Conservation (phyloP, 2,888 invertebrate species). For the Cosmia trapezina region DNA sequence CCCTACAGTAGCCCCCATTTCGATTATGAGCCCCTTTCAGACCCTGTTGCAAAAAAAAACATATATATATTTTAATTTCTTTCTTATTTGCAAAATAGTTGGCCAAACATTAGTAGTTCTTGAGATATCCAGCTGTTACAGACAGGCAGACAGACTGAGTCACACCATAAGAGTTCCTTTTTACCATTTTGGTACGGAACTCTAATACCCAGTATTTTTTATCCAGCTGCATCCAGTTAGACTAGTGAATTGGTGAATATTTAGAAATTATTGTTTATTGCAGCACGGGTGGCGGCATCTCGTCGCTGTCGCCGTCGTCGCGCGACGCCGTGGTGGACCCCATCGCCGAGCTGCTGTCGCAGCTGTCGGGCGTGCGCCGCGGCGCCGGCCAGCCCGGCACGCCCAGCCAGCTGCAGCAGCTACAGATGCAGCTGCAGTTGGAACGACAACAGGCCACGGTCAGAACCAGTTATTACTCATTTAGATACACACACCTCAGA, state of each 20-base stretch:
- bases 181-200: too few relatives aligned
- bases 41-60: too few relatives aligned
- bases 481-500: background rate
- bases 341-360: slow-evolving; percentile 98
- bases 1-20: too few relatives aligned
- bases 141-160: too few relatives aligned
- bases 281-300: slow-evolving; percentile 96
- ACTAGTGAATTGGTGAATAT: background rate
- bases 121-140: too few relatives aligned
- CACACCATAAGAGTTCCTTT: too few relatives aligned
- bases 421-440: slow-evolving; percentile 98
- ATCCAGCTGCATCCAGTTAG: background rate
- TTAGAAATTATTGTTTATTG: slow-evolving; percentile 66
- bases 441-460: slow-evolving; percentile 96
- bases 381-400: slow-evolving; percentile 89
- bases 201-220: background rate
- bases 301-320: slow-evolving; percentile 96
- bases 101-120: too few relatives aligned
- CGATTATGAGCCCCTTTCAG: too few relatives aligned
- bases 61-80: too few relatives aligned
- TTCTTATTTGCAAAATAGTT: too few relatives aligned
- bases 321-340: slow-evolving; percentile 99
- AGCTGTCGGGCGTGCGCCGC: slow-evolving; percentile 97
- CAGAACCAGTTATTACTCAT: slow-evolving; percentile 27
- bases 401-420: slow-evolving; percentile 96